phyloP scores from a whole-genome alignment of 2,797 vertebrate genomes.

The Myotis findleyi region DNA sequence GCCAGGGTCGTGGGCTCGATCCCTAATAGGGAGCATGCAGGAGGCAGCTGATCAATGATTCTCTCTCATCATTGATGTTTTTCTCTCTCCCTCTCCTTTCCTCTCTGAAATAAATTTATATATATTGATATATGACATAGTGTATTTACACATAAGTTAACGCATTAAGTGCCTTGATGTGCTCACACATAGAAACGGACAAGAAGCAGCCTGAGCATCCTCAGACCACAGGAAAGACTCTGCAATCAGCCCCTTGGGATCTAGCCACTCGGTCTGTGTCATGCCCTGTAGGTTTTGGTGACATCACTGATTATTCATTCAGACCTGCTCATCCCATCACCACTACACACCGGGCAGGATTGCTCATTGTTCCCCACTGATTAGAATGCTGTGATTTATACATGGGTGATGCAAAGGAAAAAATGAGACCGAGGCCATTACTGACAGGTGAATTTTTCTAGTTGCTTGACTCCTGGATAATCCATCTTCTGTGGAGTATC shows the following conservation, averaged over 20 bases:
- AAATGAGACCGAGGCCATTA: slow-evolving; percentile 64
- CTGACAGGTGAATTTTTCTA: slow-evolving; percentile 55
- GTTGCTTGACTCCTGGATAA: slow-evolving; percentile 34
- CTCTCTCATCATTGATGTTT: too few species aligned
- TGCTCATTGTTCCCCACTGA: slow-evolving; percentile 67
- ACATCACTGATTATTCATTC: slow-evolving; percentile 73
- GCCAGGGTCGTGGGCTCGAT: too few species aligned
- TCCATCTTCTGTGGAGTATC: slow-evolving; percentile 48
- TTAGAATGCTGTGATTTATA: slow-evolving; percentile 73
- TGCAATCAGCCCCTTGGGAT: slow-evolving; percentile 8
- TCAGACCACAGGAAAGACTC: not conserved
- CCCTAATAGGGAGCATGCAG: too few species aligned
- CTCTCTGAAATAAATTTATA: too few species aligned
- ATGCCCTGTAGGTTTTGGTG: slow-evolving; percentile 48
- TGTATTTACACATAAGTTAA: not conserved
- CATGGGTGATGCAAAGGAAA: slow-evolving; percentile 62
- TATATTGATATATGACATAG: not conserved
- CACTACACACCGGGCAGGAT: not conserved
- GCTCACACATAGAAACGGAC: not conserved
- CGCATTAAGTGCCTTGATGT: not conserved
- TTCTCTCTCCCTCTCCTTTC: not conserved
- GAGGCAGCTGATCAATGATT: too few species aligned
- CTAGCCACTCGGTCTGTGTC: slow-evolving; percentile 44
- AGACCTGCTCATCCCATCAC: slow-evolving; percentile 53
- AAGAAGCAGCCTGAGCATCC: not conserved